These are phyloP conservation scores for Podilymbus podiceps DNA, from an alignment of 2,113 vertebrate species.

Conservation along the genomic window DNA sequence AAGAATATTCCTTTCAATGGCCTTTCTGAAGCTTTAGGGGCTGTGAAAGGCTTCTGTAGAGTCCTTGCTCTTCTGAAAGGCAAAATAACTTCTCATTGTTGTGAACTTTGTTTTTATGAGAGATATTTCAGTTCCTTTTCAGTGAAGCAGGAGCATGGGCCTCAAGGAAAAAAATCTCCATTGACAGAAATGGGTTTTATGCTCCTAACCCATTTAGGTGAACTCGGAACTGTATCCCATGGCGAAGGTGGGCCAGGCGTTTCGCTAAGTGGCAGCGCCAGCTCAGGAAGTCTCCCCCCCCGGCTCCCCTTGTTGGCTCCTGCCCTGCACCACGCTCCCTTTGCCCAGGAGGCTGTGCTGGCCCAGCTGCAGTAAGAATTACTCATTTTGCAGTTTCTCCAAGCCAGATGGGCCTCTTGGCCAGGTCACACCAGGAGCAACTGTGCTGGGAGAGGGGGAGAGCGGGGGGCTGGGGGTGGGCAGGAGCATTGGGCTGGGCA, in stretches of 20 bases:
- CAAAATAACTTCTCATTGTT: not conserved
- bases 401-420: not conserved
- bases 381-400: not conserved
- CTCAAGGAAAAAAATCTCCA: not conserved
- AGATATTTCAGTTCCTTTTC: not conserved
- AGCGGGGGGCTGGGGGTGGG: not conserved
- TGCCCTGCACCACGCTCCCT: rapidly evolving
- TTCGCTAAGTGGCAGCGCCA: not conserved
- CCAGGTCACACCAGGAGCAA: not conserved
- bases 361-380: not conserved
- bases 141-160: not conserved
- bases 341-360: not conserved
- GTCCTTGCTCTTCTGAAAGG: not conserved
- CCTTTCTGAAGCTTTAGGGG: not conserved
- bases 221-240: not conserved
- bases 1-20: not conserved
- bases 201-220: not conserved
- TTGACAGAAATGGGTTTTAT: not conserved
- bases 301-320: not conserved
- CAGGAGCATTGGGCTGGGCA: not conserved
- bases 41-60: not conserved
- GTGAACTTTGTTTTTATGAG: not conserved
- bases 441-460: not conserved
- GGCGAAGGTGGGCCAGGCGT: not conserved
- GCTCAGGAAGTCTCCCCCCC: not conserved